These are phyloP conservation scores for Ardeotis arabs DNA, from an alignment of 2,113 vertebrate genomes.

Conservation along the genomic window DNA sequence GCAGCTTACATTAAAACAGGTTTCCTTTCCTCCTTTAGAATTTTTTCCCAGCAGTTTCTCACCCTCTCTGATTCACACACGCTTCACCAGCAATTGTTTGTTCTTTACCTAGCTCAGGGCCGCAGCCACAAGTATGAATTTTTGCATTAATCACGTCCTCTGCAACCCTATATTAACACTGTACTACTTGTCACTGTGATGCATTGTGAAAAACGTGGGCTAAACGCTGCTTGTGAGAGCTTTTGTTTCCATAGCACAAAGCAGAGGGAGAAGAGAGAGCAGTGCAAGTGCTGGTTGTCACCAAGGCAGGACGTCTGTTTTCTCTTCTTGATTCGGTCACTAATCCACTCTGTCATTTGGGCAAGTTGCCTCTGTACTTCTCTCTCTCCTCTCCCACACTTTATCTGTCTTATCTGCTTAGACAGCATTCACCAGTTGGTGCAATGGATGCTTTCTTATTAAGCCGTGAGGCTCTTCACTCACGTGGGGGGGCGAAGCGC, in stretches of 20 bases:
- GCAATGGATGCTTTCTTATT: background rate
- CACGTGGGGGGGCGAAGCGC: accelerated
- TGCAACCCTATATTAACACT: background rate
- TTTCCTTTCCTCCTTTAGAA: background rate
- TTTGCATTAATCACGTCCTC: background rate
- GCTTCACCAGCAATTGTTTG: background rate
- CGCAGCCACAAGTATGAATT: background rate
- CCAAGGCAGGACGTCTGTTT: background rate
- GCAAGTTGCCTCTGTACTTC: background rate
- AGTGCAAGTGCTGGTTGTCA: background rate
- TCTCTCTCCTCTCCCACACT: background rate
- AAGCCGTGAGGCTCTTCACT: background rate
- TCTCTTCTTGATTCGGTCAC: background rate
- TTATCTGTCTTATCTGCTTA: background rate
- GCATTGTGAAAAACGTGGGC: background rate
- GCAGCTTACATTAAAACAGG: constrained; percentile 40
- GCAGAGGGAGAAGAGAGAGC: background rate
- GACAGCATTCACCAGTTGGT: background rate
- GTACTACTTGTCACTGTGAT: background rate
- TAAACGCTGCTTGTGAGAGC: background rate
- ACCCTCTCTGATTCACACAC: accelerated
- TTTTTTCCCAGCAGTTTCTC: background rate
- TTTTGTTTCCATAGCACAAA: background rate
- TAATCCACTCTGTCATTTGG: background rate
- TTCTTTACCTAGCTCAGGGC: constrained; percentile 1